Evolutionary conservation across 2,113 vertebrate genomes (phyloP).

Genomic region (Mirounga angustirostris): DNA sequence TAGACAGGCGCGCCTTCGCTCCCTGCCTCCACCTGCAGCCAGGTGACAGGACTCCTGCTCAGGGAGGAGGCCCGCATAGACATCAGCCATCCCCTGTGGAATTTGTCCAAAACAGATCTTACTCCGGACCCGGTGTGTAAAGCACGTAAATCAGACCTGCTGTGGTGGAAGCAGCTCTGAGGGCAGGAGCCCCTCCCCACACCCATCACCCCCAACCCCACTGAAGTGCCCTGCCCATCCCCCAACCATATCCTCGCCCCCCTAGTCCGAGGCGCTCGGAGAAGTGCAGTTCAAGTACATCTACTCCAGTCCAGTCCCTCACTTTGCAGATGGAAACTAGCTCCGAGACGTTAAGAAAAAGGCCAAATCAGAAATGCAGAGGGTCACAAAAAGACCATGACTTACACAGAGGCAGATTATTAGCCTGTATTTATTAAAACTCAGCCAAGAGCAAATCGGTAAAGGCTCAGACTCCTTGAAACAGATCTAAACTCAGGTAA

Average conservation of each 20-base stretch:
- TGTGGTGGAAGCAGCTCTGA: not conserved
- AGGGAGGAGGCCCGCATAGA: fast-evolving
- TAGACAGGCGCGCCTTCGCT: not conserved
- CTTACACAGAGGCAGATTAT: not conserved
- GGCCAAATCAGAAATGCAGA: not conserved
- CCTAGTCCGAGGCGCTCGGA: not conserved
- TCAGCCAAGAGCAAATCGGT: not conserved
- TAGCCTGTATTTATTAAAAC: not conserved
- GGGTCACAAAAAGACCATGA: not conserved
- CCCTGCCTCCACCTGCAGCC: not conserved
- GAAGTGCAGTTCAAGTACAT: not conserved
- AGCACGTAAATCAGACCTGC: not conserved
- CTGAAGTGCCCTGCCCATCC: not conserved
- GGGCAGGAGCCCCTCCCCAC: not conserved
- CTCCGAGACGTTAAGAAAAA: not conserved
- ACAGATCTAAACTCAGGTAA: not conserved
- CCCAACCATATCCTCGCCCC: too few species aligned
- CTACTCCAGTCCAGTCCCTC: not conserved
- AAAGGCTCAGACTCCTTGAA: not conserved
- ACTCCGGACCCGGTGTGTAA: not conserved
- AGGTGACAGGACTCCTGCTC: not conserved
- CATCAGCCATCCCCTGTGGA: fast-evolving
- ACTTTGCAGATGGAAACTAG: not conserved
- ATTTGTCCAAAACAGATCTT: not conserved
- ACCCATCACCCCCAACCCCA: not conserved